A percentile compares a stretch with the other conserved stretches of the same genome.
Evolutionary conservation across 2,888 invertebrate genomes (phyloP).

Genomic region (Dexiosoma caninum): DNA sequence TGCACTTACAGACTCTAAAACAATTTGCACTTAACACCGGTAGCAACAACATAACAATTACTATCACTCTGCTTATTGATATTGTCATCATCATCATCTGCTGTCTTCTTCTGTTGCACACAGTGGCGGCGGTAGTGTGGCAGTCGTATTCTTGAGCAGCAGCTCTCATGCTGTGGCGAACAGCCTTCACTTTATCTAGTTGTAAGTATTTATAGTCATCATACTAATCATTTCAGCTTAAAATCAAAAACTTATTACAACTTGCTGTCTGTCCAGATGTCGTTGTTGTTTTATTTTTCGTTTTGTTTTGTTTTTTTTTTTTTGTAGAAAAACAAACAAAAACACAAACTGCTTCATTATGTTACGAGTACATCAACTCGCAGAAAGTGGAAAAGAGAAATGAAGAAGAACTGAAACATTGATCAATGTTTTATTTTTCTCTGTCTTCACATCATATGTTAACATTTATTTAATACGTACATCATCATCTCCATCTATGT

Average conservation of each 20-base stretch:
- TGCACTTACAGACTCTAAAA: conserved; percentile 49
- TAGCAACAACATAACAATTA: conserved; percentile 62
- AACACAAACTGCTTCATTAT: conserved; percentile 44
- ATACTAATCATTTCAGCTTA: conserved; percentile 49
- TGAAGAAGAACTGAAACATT: conserved; percentile 49
- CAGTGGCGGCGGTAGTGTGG: too few species aligned
- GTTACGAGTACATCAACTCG: neutral
- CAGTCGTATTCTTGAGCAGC: neutral
- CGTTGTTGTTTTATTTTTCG: neutral
- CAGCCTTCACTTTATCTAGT: conserved; percentile 26
- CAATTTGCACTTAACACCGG: conserved; percentile 63
- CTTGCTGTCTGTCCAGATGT: neutral
- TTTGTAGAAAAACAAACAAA: neutral
- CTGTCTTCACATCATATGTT: conserved; percentile 62
- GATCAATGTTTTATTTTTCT: conserved; percentile 60
- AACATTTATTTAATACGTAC: conserved; percentile 50
- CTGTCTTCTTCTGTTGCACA: too few species aligned
- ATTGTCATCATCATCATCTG: conserved; percentile 56
- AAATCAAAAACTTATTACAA: conserved; percentile 49
- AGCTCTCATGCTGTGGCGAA: neutral
- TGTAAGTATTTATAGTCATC: conserved; percentile 42
- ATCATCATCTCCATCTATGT: conserved; percentile 32
- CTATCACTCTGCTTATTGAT: conserved; percentile 62
- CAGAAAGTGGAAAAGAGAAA: neutral
- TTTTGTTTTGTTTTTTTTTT: too few species aligned